Evolutionary conservation across 1,140 invertebrate species (phyloP).

Genomic region (Lasioglossum baleicum): DNA sequence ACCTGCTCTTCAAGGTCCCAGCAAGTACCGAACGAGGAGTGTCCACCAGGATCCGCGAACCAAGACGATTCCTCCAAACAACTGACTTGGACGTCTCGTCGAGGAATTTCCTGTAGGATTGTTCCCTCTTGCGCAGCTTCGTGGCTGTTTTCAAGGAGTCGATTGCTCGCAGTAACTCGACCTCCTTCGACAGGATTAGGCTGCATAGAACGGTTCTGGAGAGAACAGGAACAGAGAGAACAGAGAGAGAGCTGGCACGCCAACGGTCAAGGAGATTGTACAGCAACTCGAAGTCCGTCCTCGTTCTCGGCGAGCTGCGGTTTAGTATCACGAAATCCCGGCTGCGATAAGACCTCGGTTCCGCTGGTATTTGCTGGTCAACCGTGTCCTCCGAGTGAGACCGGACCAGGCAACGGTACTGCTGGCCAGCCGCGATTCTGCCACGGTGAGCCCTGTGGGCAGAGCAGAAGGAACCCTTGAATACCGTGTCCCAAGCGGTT

Average conservation of each 20-base stretch:
- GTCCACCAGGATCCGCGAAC: conserved; percentile 82
- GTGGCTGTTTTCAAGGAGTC: conserved; percentile 82
- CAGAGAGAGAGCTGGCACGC: conserved; percentile 82
- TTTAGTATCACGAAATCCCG: conserved; percentile 62
- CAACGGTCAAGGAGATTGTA: conserved; percentile 84
- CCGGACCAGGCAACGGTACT: neutral
- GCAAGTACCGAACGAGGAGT: conserved; percentile 83
- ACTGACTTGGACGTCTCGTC: conserved; percentile 83
- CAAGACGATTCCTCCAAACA: conserved; percentile 79
- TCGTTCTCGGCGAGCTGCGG: conserved; percentile 70
- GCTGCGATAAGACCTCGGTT: conserved; percentile 23
- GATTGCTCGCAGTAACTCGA: conserved; percentile 83
- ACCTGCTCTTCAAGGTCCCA: conserved; percentile 81
- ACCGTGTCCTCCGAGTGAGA: conserved; percentile 1
- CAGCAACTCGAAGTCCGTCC: conserved; percentile 84
- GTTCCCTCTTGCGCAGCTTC: conserved; percentile 79
- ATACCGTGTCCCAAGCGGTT: neutral
- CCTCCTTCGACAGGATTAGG: conserved; percentile 84
- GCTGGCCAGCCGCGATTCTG: conserved; percentile 6
- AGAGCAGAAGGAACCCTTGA: conserved; percentile 9
- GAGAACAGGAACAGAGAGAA: conserved; percentile 80
- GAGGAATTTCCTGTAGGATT: conserved; percentile 81
- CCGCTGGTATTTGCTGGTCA: neutral
- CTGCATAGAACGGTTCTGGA: conserved; percentile 83
- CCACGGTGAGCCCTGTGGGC: conserved; percentile 61